Evolutionary conservation across 2,797 vertebrate genomes (phyloP), one percentile per base, ranked within the genome.

Genomic region (Limosa lapponica): DNA sequence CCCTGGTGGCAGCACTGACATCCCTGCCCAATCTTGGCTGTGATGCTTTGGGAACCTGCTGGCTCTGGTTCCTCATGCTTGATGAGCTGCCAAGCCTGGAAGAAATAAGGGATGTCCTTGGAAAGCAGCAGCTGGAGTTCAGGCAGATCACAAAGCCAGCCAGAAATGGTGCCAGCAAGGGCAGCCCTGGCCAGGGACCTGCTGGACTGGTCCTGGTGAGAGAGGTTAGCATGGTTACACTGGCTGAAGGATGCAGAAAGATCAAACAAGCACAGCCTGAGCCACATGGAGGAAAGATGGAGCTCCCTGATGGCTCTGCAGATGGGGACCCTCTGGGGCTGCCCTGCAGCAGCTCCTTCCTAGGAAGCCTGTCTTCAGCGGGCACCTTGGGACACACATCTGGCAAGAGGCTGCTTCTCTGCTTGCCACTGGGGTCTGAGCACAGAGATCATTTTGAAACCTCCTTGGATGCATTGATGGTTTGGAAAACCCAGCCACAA

Each of bases 81-180:
- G 82, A 93, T 57, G 59, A 91, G 25, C 78, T 80, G 37, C 80
- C 81, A 67, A 84, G 59, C 55, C 81, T 70, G 46, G 90, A 96
- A 72, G 67, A 91, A 91, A 59, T 65, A 34, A 89, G 25, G 39
- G 77, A 93, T 80, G 37, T 77, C 48, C 91, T 88, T 34, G 46
- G 74, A 75, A 90, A 97, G 58, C 87, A 80, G 51, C 87, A 94
- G 55, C 78, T 96, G 73, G 75, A 90, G 43, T 80, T 96, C 91
- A 93, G 70, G 27, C 66, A 89, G 39, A 85, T 87, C 55, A 66
- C 25, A 5, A 91, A 96, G 22, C 41, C 90, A 59, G 28, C 11
- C 18, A 88, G 59, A 91, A 95, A 77, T 19, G 24, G 73, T 61
- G 67, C 46, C 28, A 61, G 23, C 30, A 89, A 70, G 43, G 65